Conservation (phyloP, 2,113 vertebrate species). For the Neogobius melanostomus region DNA sequence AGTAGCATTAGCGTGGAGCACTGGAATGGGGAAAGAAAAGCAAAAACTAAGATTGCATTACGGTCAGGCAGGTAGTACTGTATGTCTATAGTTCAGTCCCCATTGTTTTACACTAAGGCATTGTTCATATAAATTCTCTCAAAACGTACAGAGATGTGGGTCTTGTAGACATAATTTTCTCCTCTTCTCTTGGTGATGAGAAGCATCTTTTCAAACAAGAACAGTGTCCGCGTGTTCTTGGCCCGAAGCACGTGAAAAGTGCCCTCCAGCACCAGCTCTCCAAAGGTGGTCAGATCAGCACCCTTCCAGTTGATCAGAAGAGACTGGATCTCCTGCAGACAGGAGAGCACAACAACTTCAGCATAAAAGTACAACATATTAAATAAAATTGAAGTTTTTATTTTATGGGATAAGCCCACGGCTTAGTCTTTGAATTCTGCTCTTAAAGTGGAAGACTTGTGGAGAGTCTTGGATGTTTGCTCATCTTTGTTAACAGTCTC, state of each 20-base stretch:
- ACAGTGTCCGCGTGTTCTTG: constrained; percentile 89
- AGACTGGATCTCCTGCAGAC: constrained; percentile 90
- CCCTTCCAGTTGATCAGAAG: constrained; percentile 97
- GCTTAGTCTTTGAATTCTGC: no score
- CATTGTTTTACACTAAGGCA: not conserved
- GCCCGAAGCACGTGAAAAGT: constrained; percentile 90
- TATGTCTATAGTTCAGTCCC: not conserved
- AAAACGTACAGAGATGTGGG: constrained; percentile 84
- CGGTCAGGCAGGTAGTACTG: not conserved
- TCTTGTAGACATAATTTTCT: constrained; percentile 92
- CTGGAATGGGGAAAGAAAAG: constrained; percentile 63
- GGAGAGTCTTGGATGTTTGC: no score
- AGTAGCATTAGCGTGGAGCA: constrained; percentile 95
- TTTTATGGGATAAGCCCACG: not conserved
- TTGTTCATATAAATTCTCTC: not conserved
- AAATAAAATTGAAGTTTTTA: not conserved
- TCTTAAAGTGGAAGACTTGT: no score
- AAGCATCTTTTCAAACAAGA: constrained; percentile 91
- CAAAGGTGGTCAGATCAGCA: constrained; percentile 87
- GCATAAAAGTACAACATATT: constrained; percentile 3
- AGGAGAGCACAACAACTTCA: constrained; percentile 3
- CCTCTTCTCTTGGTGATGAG: constrained; percentile 93
- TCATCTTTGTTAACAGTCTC: no score
- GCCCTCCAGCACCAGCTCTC: constrained; percentile 94
- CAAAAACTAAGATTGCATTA: constrained; percentile 10